Base-by-base conservation (phyloP, 2,888 invertebrate species). In the Heliconius charithonia region DNA sequence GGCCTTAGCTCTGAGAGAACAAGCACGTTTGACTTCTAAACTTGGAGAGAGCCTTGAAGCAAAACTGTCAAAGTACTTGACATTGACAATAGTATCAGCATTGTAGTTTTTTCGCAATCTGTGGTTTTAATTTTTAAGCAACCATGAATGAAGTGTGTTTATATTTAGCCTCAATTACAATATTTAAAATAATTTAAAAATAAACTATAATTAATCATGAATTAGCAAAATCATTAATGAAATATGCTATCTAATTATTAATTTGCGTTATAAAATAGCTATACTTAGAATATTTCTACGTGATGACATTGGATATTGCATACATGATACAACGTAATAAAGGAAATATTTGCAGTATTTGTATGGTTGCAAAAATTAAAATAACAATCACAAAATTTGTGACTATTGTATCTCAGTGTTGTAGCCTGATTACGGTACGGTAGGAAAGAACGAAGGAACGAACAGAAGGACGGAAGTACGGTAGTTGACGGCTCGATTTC, bases 1-100 rank as follows among this genome's bases (percentile, higher is more conserved):
- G 98, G 97, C 98, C 98, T 98, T 98, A 98, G 98, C 98, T 98
- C 97, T 86, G 88, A 92, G 97, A 98, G 98, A 97, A 98, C 98
- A 98, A 97, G 97, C 97, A 98, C 97, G 96, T 94, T 90, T 89
- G 95, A 92, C 92, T 93, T 93, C 93, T 91, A 89, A 93, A 91
- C 88, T 89, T 91, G 94, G 95, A 96, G 95, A 96, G 95, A 89
- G 87, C 85, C 83, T 82, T 77, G 73, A 80, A 81, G 16, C 65
- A 25, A 25, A 72, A 22, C n/a, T 70, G 76, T 79, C 75, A 76
- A 37, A 37, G 29, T 16, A 27, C 16, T 56, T 76, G 66, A 27
- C 41, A 10, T 59, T 72, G 72, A 51, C 72, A 80, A 27, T 63
- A 16, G 2, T 59, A 65, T 65, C 67, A 75, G 1, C 12, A 12